Evolutionary conservation across 2,113 vertebrate species (phyloP).

Genomic region (Boleophthalmus pectinirostris): DNA sequence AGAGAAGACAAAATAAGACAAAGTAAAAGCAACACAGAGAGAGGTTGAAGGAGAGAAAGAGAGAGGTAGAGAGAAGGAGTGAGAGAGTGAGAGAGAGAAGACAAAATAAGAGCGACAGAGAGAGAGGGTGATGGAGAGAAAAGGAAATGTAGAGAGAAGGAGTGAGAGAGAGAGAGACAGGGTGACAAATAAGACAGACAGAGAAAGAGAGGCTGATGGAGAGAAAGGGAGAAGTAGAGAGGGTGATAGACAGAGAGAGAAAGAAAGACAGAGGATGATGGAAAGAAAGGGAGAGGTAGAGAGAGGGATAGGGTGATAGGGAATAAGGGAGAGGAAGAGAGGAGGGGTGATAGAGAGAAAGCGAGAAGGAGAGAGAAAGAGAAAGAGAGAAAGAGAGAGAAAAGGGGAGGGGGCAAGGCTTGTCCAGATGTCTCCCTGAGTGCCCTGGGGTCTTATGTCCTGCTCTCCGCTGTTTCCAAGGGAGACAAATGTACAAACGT

Average conservation of each 20-base stretch:
- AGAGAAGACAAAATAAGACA: no score
- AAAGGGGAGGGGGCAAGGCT: conserved; percentile 21
- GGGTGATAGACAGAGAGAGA: not conserved
- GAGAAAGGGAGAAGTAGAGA: not conserved
- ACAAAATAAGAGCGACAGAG: no score
- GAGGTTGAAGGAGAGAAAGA: no score
- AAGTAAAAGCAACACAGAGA: no score
- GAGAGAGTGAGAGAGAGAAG: no score
- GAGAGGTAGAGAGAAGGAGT: no score
- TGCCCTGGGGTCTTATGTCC: conserved; percentile 56
- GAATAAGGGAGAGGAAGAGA: not conserved
- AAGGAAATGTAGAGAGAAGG: not conserved
- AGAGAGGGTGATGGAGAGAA: no score
- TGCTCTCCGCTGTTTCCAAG: conserved; percentile 60
- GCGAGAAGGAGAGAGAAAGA: not conserved
- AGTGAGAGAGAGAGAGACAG: not conserved
- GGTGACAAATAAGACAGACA: not conserved
- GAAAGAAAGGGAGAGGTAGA: not conserved
- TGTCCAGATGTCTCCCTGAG: conserved; percentile 69
- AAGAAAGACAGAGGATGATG: not conserved
- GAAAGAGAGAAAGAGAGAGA: conserved; percentile 23
- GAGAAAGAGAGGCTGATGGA: no score
- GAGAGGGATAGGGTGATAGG: not conserved
- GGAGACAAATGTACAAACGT: conserved; percentile 72
- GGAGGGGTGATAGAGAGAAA: conserved; percentile 24